phyloP scores from a whole-genome alignment of 2,113 vertebrate genomes.

The Chinchilla lanigera region DNA sequence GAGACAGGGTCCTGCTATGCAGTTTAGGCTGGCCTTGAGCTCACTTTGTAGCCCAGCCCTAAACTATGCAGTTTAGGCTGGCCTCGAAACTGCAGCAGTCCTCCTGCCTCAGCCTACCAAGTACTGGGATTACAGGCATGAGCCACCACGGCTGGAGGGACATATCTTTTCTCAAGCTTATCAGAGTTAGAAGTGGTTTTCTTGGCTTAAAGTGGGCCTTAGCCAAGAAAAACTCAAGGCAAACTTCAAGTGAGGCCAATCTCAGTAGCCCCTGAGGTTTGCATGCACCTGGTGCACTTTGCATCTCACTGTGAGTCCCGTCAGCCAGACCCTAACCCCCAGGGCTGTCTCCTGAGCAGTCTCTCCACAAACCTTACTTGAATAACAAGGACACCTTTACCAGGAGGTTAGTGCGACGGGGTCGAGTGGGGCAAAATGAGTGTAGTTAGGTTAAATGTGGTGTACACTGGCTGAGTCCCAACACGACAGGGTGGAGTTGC shows the following conservation, averaged over 20 bases:
- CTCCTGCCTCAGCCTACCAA: too few species aligned
- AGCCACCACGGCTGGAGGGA: too few species aligned
- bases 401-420: neutral
- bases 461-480: neutral
- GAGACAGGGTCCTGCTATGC: too few species aligned
- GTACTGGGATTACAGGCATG: too few species aligned
- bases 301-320: neutral
- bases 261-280: neutral
- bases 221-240: neutral
- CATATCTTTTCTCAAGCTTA: neutral
- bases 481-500: neutral
- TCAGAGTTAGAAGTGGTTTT: neutral
- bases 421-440: neutral
- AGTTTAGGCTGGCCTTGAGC: too few species aligned
- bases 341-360: neutral
- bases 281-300: neutral
- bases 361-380: neutral
- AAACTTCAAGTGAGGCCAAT: neutral
- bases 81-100: too few species aligned
- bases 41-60: too few species aligned
- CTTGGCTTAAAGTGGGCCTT: neutral
- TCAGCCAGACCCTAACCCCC: neutral
- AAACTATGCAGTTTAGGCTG: too few species aligned
- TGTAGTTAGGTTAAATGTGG: neutral
- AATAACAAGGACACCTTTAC: neutral